phyloP scores from a whole-genome alignment of 2,797 vertebrate species.

The Protosalanx chinensis region DNA sequence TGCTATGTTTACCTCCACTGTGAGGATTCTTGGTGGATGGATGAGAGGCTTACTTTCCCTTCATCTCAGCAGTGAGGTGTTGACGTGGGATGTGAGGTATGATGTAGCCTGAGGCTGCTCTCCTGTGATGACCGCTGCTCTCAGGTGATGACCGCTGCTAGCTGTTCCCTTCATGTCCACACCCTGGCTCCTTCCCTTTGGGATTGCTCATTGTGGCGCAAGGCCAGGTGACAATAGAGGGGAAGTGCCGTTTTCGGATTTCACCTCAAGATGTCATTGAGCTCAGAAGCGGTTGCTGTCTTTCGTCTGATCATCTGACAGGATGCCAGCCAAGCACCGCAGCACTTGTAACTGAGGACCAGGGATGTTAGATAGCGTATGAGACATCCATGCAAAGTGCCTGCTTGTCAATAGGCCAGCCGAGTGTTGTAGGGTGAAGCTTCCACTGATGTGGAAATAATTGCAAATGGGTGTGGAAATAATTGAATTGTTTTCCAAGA shows the following conservation, averaged over 20 bases:
- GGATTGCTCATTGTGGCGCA: slow-evolving; percentile 33
- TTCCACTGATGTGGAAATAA: slow-evolving; percentile 37
- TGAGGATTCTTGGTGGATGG: background rate
- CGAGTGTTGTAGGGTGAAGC: slow-evolving; percentile 15
- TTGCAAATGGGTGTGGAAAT: slow-evolving; percentile 41
- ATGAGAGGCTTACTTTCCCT: background rate
- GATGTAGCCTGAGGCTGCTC: background rate
- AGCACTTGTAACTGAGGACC: slow-evolving; percentile 69
- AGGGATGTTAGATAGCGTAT: slow-evolving; percentile 59
- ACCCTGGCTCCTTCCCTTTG: slow-evolving; percentile 16
- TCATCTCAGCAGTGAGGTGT: background rate
- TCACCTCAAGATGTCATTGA: slow-evolving; percentile 51
- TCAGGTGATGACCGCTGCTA: background rate
- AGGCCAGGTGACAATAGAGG: slow-evolving; percentile 34
- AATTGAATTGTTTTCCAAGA: slow-evolving; percentile 47
- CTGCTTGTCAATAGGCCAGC: slow-evolving; percentile 67
- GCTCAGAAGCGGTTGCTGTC: slow-evolving; percentile 35
- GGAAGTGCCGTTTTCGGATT: slow-evolving; percentile 26
- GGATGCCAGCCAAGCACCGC: slow-evolving; percentile 68
- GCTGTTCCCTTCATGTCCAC: slow-evolving; percentile 3
- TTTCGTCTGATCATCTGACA: slow-evolving; percentile 60
- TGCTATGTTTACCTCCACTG: slow-evolving; percentile 4
- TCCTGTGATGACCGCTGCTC: background rate
- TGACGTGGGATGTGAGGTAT: background rate
- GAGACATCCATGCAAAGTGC: slow-evolving; percentile 65